Evolutionary conservation across 2,888 invertebrate genomes (phyloP).

Genomic region (Rhagium mordax): DNA sequence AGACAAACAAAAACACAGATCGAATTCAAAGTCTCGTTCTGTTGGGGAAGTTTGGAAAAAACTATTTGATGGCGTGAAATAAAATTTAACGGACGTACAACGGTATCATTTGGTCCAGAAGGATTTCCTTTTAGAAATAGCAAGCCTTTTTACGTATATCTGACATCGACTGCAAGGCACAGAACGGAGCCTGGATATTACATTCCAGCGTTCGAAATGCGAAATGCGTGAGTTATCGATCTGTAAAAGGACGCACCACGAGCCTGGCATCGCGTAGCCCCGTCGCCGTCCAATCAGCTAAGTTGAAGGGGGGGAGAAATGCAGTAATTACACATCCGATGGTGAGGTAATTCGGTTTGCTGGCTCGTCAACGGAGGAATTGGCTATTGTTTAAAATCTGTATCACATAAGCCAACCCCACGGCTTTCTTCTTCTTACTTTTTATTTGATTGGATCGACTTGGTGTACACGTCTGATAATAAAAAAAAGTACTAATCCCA

Average conservation of each 20-base stretch:
- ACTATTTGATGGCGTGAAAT: too few relatives aligned
- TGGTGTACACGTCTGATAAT: background rate
- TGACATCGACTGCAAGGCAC: conserved; percentile 6
- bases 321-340: conserved; percentile 39
- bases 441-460: conserved; percentile 39
- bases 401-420: conserved; percentile 34
- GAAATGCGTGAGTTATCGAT: conserved; percentile 43
- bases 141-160: conserved; percentile 12
- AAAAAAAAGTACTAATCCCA: conserved; percentile 26
- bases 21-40: too few relatives aligned
- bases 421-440: conserved; percentile 35
- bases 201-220: conserved; percentile 30
- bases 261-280: conserved; percentile 31
- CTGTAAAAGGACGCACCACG: conserved; percentile 40
- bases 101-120: background rate
- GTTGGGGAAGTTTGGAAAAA: too few relatives aligned
- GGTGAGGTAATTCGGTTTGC: conserved; percentile 37
- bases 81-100: too few relatives aligned
- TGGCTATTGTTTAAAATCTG: conserved; percentile 35
- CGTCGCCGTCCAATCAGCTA: conserved; percentile 36
- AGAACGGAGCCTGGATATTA: conserved; percentile 32
- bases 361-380: conserved; percentile 33
- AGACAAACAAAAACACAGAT: too few relatives aligned
- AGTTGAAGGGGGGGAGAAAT: conserved; percentile 32
- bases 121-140: background rate